phyloP scores from a whole-genome alignment of 2,113 vertebrate species.

The Heterocephalus glaber region DNA sequence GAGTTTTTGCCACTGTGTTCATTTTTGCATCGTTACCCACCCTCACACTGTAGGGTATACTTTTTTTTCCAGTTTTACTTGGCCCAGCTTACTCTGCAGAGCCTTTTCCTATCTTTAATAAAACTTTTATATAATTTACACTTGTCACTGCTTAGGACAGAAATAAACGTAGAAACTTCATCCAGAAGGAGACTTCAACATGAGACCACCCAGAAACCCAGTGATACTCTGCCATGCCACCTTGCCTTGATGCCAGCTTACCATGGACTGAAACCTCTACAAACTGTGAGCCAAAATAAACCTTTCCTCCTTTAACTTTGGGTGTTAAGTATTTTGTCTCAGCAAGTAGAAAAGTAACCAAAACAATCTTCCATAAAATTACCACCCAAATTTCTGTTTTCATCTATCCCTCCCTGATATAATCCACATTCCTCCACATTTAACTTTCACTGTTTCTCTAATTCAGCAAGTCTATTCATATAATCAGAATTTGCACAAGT shows the following conservation, averaged over 20 bases:
- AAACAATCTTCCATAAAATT: neutral
- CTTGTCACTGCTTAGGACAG: neutral
- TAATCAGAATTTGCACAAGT: neutral
- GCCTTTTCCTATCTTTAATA: neutral
- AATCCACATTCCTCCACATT: neutral
- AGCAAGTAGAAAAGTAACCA: neutral
- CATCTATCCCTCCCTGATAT: neutral
- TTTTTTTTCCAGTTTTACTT: neutral
- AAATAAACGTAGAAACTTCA: neutral
- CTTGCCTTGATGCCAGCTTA: neutral
- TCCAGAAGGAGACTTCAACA: neutral
- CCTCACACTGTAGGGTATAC: neutral
- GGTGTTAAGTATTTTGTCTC: neutral
- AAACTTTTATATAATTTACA: neutral
- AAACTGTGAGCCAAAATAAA: neutral
- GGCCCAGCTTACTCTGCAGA: neutral
- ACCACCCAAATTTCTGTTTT: neutral
- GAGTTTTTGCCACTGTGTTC: neutral
- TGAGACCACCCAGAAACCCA: neutral
- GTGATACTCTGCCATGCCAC: neutral
- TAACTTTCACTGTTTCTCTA: neutral
- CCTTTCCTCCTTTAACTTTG: neutral
- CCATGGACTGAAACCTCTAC: neutral
- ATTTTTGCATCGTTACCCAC: neutral
- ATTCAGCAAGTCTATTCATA: neutral